A percentile compares a stretch with the other conserved stretches of the same genome.
phyloP scores from a whole-genome alignment of 1,140 invertebrate species.

The Lutraria rhynchaena region DNA sequence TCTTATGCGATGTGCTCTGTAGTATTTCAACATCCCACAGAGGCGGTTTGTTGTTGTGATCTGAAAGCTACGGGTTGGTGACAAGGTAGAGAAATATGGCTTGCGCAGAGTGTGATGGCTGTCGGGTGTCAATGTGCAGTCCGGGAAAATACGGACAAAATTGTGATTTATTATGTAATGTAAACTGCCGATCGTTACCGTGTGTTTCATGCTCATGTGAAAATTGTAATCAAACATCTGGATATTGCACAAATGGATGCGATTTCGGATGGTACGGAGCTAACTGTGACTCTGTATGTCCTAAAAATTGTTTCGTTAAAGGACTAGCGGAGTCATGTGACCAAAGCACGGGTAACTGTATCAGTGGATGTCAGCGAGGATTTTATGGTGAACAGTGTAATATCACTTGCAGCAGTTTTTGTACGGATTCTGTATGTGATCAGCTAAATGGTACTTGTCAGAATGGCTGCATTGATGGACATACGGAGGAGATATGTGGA shows the following conservation, averaged over 20 bases:
- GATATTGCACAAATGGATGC: slow-evolving; percentile 32
- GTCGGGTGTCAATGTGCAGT: slow-evolving; percentile 1
- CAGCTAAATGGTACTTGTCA: slow-evolving; percentile 10
- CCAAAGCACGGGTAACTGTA: slow-evolving; percentile 6
- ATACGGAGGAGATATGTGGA: neutral
- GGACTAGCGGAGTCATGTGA: neutral
- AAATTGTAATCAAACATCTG: slow-evolving; percentile 4
- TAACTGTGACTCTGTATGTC: slow-evolving; percentile 19
- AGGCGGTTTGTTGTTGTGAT: too few relatives aligned
- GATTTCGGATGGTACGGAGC: slow-evolving; percentile 31
- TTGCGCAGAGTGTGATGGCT: neutral
- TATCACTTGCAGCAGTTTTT: slow-evolving; percentile 19
- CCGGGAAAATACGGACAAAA: neutral
- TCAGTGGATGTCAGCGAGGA: slow-evolving; percentile 4
- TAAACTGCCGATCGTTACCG: slow-evolving; percentile 21
- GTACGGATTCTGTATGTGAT: slow-evolving; percentile 18
- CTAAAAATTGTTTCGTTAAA: neutral
- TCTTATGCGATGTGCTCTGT: too few relatives aligned
- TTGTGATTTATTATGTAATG: slow-evolving; percentile 16
- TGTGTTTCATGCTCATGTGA: slow-evolving; percentile 14
- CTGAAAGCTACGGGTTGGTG: too few relatives aligned
- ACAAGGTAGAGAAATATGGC: neutral
- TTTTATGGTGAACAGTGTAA: slow-evolving; percentile 43
- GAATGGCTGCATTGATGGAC: slow-evolving; percentile 20
- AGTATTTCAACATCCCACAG: too few relatives aligned